Evolutionary conservation across 2,113 vertebrate genomes (phyloP).

Genomic region (Tetraodon nigroviridis): DNA sequence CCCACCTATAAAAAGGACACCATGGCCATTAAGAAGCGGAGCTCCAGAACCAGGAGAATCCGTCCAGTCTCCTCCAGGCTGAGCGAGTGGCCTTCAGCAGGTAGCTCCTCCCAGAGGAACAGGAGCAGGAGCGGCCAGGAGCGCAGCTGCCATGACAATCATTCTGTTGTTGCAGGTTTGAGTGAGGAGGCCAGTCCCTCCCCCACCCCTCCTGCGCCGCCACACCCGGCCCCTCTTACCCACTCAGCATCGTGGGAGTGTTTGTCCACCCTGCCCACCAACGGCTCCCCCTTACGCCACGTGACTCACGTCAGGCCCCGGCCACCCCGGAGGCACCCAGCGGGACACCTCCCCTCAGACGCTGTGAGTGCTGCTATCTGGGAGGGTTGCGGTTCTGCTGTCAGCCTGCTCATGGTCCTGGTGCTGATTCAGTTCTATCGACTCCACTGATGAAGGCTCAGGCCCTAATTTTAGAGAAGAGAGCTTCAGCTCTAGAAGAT

Average conservation of each 20-base stretch:
- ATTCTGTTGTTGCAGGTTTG: constrained; percentile 51
- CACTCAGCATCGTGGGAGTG: constrained; percentile 84
- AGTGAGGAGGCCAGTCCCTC: constrained; percentile 70
- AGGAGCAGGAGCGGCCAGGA: no score
- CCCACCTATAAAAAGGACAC: constrained; percentile 76
- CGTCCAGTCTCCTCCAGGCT: constrained; percentile 86
- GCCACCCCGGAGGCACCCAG: constrained; percentile 76
- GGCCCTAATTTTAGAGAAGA: no score
- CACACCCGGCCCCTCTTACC: constrained; percentile 68
- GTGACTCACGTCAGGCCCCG: constrained; percentile 83
- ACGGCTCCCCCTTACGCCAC: constrained; percentile 83
- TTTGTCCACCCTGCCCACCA: constrained; percentile 83
- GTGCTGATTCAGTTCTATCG: no score
- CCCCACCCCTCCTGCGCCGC: constrained; percentile 75
- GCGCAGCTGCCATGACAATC: no score
- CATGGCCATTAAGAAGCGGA: constrained; percentile 86
- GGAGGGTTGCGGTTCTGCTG: no score
- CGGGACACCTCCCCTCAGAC: constrained; percentile 70
- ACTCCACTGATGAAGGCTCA: no score
- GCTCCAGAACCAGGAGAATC: constrained; percentile 82
- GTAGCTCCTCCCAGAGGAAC: background rate
- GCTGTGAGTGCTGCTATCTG: constrained; percentile 52
- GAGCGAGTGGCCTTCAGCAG: constrained; percentile 71
- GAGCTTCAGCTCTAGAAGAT: no score
- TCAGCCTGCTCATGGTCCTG: no score